Conservation (phyloP, 1,140 invertebrate species). For the Eueides isabella region DNA sequence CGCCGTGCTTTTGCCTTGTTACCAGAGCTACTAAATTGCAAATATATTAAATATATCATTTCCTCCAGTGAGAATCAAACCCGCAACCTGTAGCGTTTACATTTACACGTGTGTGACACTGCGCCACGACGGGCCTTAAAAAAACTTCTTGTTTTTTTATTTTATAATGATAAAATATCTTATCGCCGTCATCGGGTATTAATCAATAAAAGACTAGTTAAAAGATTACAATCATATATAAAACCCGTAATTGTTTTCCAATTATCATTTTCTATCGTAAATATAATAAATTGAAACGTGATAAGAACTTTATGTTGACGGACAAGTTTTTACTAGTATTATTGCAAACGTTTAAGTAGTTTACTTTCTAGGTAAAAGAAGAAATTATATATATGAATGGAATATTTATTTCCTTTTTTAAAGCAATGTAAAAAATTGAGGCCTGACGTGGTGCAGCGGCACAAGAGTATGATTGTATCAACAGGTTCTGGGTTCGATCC, state of each 20-base stretch:
- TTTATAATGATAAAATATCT: neutral
- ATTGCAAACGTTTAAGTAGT: neutral
- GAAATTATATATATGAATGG: too few species aligned
- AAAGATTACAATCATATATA: neutral
- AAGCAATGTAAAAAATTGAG: too few species aligned
- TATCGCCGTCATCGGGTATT: neutral
- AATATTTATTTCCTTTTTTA: neutral
- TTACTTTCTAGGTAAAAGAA: neutral
- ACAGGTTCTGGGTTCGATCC: too few species aligned
- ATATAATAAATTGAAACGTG: neutral
- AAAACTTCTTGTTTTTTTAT: neutral
- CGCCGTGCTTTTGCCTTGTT: too few species aligned
- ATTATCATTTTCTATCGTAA: neutral
- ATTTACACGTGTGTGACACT: too few species aligned
- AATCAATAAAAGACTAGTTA: neutral
- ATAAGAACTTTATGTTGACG: neutral
- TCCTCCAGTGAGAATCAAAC: too few species aligned
- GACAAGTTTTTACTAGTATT: neutral
- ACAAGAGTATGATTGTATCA: too few species aligned
- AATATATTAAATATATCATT: too few species aligned
- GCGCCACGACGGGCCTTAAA: too few species aligned
- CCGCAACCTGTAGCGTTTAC: too few species aligned
- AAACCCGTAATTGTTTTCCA: neutral
- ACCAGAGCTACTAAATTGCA: too few species aligned
- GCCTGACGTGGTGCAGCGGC: too few species aligned